Percentiles rank a stretch among this genome's conserved stretches.
phyloP scores from a whole-genome alignment of 2,888 invertebrate genomes.

The Cheilosia soror region DNA sequence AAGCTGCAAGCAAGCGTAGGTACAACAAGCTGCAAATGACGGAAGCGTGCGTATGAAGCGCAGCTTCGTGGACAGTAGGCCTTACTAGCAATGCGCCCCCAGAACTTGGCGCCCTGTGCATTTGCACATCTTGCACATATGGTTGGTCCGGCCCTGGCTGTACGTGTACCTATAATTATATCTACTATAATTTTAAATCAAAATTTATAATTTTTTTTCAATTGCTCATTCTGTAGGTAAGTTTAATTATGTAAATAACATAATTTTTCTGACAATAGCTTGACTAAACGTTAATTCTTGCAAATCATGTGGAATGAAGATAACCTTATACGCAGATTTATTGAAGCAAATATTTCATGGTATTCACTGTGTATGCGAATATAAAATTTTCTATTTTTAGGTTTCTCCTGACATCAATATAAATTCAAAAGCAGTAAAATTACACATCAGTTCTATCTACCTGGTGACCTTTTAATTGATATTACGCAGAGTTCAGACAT shows the following conservation, averaged over 20 bases:
- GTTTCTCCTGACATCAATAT: not conserved
- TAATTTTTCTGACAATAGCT: not conserved
- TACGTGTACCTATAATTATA: too few species aligned
- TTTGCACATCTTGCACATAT: too few species aligned
- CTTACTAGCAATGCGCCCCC: too few species aligned
- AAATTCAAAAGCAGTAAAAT: not conserved
- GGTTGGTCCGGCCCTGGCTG: too few species aligned
- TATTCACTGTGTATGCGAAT: not conserved
- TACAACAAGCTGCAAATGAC: too few species aligned
- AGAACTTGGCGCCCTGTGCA: too few species aligned
- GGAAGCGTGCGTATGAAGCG: too few species aligned
- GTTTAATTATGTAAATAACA: not conserved
- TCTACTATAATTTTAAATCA: too few species aligned
- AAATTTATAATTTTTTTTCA: too few species aligned
- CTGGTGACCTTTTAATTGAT: not conserved
- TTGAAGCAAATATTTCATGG: not conserved
- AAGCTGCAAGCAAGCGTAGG: too few species aligned
- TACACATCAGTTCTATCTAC: not conserved
- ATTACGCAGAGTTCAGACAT: not conserved
- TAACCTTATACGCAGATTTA: not conserved
- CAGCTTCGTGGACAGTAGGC: too few species aligned
- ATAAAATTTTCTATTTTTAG: not conserved
- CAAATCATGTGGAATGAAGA: not conserved
- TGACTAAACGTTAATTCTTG: slow-evolving; percentile 2
- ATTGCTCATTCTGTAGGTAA: too few species aligned